phyloP scores from a whole-genome alignment of 92 coral and sea anemone genomes.

The Paramuricea clavata region DNA sequence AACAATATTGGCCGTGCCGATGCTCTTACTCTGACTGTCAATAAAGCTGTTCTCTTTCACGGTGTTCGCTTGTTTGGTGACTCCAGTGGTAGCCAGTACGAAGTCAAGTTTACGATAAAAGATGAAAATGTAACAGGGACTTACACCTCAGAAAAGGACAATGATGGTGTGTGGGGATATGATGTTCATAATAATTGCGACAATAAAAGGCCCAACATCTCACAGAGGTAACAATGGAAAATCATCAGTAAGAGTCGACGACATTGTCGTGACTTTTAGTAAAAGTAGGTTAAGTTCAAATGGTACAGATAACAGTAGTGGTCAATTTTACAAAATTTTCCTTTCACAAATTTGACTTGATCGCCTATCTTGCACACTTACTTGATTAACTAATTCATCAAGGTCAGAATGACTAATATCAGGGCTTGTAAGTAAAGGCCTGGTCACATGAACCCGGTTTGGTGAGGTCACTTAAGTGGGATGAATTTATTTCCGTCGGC shows the following conservation, averaged over 20 bases:
- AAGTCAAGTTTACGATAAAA: conserved; percentile 48
- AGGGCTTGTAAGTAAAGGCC: no score
- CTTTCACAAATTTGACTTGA: not conserved
- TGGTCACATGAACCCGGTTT: no score
- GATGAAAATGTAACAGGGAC: conserved; percentile 34
- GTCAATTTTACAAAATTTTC: not conserved
- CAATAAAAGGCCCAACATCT: not conserved
- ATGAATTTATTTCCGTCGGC: no score
- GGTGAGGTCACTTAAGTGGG: no score
- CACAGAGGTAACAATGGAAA: not conserved
- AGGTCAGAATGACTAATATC: no score
- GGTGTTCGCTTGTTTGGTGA: conserved; percentile 87
- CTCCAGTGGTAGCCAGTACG: conserved; percentile 50
- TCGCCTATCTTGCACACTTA: no score
- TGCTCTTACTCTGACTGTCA: conserved; percentile 69
- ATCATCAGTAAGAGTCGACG: not conserved
- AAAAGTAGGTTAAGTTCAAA: not conserved
- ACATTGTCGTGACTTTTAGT: not conserved
- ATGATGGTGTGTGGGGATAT: not conserved
- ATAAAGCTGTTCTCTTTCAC: conserved; percentile 64
- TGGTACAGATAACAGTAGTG: not conserved
- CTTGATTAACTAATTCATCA: no score
- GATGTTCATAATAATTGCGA: not conserved
- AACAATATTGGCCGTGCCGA: conserved; percentile 56
- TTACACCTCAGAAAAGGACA: not conserved